Base-by-base conservation (phyloP, 2,113 vertebrate genomes). In the Eclectus roratus region DNA sequence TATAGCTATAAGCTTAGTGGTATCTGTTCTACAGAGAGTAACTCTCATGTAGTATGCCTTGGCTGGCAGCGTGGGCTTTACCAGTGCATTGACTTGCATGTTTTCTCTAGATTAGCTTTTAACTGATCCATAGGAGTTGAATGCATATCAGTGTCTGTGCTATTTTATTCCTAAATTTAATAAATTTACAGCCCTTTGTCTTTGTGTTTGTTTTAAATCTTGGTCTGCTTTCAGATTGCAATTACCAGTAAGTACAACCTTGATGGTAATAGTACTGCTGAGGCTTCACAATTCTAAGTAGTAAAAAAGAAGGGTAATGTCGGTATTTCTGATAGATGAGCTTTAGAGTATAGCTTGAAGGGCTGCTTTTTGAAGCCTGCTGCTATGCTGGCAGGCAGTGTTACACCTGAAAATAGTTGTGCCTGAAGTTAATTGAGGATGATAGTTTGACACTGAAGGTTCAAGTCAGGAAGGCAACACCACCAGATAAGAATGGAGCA, bases 311-410 rank as follows among this genome's bases (percentile, higher is more conserved):
- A 33, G 56, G 52, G 27, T 76, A 72, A 69, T 72, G 25, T 11
- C 76, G 83, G 31, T 74, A 28, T 93, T 91, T 95, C 61, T 86
- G 72, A 72, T 31, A 39, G 85, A 70, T 83, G 71, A 77, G 56
- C n/a, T 31, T 61, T 79, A 72, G 66, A 18, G 35, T 68, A 1
- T 43, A 70, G 28, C 53, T 91, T 81, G 69, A 80, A 84, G 91
- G 47, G 27, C 23, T 31, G 13, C 33, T 52, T 88, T 94, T 71
- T 50, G 86, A 71, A 94, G 81, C 68, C 39, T 71, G 12, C 15
- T 69, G 55, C 82, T 60, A 1, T 47, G 49, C 69, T 78, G 65
- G 60, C 87, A 85, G 82, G 68, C 71, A 85, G 43, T 24, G 64
- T 80, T 79, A 47, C 17, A 79, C 60, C 49, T 92, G 89, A 50